A percentile compares a stretch with the other conserved stretches of the same genome.
Conservation (phyloP, 1,140 invertebrate species). For the Phthorimaea operculella region DNA sequence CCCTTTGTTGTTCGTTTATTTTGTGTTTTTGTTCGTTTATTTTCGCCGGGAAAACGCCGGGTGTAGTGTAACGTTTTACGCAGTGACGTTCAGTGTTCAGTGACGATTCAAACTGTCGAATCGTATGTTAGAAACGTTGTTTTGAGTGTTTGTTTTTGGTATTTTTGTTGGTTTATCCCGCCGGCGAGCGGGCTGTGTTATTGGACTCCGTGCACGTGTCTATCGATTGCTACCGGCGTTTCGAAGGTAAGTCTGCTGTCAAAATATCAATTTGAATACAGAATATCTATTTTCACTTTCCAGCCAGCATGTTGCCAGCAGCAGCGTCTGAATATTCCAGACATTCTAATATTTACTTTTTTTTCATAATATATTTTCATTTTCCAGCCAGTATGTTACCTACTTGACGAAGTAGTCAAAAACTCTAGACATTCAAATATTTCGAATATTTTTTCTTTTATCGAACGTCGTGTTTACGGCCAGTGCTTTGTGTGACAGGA, state of each 20-base stretch:
- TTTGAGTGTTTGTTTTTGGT: conserved; percentile 33
- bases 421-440: too few relatives aligned
- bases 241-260: conserved; percentile 13
- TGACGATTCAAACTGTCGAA: conserved; percentile 22
- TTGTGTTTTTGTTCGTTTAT: conserved; percentile 31
- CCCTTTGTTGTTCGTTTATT: conserved; percentile 27
- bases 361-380: too few relatives aligned
- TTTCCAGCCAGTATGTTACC: too few relatives aligned
- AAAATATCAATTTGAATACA: neutral
- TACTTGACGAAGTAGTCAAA: too few relatives aligned
- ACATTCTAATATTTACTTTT: too few relatives aligned
- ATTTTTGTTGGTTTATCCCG: conserved; percentile 32
- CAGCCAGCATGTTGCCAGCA: too few relatives aligned
- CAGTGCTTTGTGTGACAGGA: conserved; percentile 11
- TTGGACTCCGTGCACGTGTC: conserved; percentile 28
- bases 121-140: conserved; percentile 15
- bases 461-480: too few relatives aligned
- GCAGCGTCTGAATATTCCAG: too few relatives aligned
- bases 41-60: conserved; percentile 57
- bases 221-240: conserved; percentile 31
- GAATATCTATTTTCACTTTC: too few relatives aligned
- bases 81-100: conserved; percentile 31
- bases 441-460: too few relatives aligned
- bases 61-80: conserved; percentile 27
- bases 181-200: conserved; percentile 7